Percentiles rank a stretch among this genome's conserved stretches.
These are phyloP conservation scores for Eremophila alpestris DNA, from an alignment of 2,797 vertebrate species.

Conservation along the genomic window DNA sequence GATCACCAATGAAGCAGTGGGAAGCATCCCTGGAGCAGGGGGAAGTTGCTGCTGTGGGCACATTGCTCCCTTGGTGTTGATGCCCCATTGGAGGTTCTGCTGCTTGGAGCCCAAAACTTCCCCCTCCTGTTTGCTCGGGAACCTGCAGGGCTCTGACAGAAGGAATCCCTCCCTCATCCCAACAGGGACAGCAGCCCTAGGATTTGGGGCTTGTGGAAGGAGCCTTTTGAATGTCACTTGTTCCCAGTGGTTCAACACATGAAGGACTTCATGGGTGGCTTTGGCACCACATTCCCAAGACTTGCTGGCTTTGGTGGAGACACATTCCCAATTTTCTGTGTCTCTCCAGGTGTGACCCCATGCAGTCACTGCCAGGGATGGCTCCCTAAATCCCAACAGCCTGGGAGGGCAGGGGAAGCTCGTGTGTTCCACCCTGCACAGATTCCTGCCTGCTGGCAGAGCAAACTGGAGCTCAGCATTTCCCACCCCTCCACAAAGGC, in stretches of 20 bases:
- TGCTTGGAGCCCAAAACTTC: not conserved
- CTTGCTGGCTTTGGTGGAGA: not conserved
- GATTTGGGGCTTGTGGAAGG: not conserved
- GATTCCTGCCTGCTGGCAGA: not conserved
- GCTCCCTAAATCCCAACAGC: not conserved
- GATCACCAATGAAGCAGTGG: not conserved
- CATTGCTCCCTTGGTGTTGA: not conserved
- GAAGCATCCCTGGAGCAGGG: not conserved
- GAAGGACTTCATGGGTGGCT: not conserved
- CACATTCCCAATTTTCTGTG: not conserved
- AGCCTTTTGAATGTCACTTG: not conserved
- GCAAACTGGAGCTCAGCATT: not conserved
- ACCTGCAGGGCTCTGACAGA: not conserved
- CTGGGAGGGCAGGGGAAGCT: not conserved
- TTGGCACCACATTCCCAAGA: not conserved
- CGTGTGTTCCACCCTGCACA: fast-evolving
- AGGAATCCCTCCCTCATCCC: not conserved
- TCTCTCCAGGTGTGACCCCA: not conserved
- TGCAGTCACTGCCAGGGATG: not conserved
- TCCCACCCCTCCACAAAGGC: not conserved
- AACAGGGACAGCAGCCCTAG: not conserved
- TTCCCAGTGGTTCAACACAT: not conserved
- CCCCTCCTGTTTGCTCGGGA: not conserved
- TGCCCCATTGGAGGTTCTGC: not conserved
- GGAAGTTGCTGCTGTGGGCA: not conserved